Conservation (phyloP, 1,140 invertebrate species). For the Ridgeia piscesae region DNA sequence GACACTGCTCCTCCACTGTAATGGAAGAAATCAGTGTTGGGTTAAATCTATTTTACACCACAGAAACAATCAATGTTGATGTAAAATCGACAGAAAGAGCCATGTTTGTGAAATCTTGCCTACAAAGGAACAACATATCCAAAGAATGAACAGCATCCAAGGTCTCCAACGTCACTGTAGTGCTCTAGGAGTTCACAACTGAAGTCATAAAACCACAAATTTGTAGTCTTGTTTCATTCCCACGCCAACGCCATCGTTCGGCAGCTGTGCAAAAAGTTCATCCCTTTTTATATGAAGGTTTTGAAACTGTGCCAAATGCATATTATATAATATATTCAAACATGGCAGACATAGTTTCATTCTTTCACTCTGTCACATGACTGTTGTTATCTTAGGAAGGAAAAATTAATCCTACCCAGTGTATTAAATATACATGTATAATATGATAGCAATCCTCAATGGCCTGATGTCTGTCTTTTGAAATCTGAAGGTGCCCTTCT, state of each 20-base stretch:
- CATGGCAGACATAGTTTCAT: background rate
- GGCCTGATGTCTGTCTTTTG: too few species aligned
- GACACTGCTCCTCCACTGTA: too few species aligned
- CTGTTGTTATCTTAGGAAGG: background rate
- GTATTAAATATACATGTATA: background rate
- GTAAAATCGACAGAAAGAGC: too few species aligned
- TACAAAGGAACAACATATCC: background rate
- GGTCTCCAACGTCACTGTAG: background rate
- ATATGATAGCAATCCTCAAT: too few species aligned
- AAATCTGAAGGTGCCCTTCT: too few species aligned
- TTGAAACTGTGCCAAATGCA: background rate
- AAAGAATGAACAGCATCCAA: background rate
- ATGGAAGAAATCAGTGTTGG: too few species aligned
- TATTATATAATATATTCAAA: background rate
- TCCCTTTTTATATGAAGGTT: background rate
- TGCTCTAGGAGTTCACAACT: background rate
- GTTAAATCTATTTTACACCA: too few species aligned
- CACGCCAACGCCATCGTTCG: background rate
- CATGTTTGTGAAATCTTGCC: background rate
- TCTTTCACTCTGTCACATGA: background rate
- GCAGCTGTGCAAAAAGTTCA: background rate
- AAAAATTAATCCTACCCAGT: background rate
- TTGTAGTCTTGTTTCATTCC: background rate
- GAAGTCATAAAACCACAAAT: background rate
- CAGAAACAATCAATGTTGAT: too few species aligned